Evolutionary conservation across 2,888 invertebrate species (phyloP), one percentile per base, ranked within the genome.

Genomic region (Copidosoma aretas): DNA sequence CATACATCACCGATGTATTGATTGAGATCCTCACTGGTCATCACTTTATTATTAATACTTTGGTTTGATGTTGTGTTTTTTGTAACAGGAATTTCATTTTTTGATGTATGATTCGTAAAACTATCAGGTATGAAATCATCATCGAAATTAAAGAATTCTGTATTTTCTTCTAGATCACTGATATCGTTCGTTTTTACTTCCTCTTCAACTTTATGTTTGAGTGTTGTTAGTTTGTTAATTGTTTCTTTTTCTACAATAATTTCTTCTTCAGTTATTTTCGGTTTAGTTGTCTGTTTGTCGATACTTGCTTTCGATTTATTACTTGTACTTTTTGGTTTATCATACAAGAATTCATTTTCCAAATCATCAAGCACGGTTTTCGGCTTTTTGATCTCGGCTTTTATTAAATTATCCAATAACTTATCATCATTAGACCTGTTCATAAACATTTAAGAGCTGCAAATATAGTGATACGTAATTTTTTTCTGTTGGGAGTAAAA

Each of bases 1-100:
- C 74, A 76, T 67, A 79, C 80, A 71, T 78, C 78, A 21, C 63
- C 75, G 51, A 75, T 64, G 62, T 74, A 77, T 19, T 77, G 71
- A 72, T 68, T 74, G 8, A 75, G 59, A 68, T 76, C 73, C 60
- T 75, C 67, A 43, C 56, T 32, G 32, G 4, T 32, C 8, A 8
- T 32, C 3, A 32, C 57, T 12, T 59, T 64, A 32, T n/a, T 19
- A 21, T 64, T n/a, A n/a, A 49, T 17, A 15, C 5, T 46, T 62
- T 63, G 52, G 17, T 4, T 22, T 21, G 21, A 14, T 17, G 41
- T 12, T 32, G 5, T 59, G 54, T 5, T 51, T 32, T 56, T 66
- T 1, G 39, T 25, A 14, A 21, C 2, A n/a, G 64, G 51, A 43
- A 51, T 54, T 46, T 32, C 32, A 39, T 64, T 24, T 43, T 68